Percentiles rank a stretch among this genome's conserved stretches.
phyloP scores from a whole-genome alignment of 2,888 invertebrate species.

The Perithous albicinctus region DNA sequence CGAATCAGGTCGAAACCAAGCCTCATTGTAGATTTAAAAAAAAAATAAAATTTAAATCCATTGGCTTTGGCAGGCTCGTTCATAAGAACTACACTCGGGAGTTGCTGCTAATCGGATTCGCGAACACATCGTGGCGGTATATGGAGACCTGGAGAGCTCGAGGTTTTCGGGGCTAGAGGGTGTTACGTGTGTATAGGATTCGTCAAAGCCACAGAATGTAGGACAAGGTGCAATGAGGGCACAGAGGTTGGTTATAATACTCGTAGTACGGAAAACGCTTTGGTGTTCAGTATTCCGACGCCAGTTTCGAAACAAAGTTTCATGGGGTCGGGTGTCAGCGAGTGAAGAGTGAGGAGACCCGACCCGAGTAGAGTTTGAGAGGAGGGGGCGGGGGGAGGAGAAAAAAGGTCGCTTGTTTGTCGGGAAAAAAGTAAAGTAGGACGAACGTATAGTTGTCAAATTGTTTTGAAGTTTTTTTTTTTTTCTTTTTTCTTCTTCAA shows the following conservation, averaged over 20 bases:
- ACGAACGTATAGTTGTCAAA: too few relatives aligned
- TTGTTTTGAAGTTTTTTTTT: too few relatives aligned
- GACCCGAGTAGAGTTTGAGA: not conserved
- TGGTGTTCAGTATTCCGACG: slow-evolving; percentile 47
- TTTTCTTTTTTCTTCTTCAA: too few relatives aligned
- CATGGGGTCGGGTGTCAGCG: slow-evolving; percentile 21
- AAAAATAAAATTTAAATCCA: slow-evolving; percentile 51
- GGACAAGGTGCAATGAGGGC: slow-evolving; percentile 49
- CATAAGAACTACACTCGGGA: slow-evolving; percentile 16
- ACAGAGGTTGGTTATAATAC: slow-evolving; percentile 8
- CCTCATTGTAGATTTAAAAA: too few relatives aligned
- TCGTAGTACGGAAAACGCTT: slow-evolving; percentile 12
- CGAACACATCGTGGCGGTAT: slow-evolving; percentile 30
- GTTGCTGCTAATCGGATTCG: slow-evolving; percentile 47
- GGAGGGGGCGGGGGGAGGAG: too few relatives aligned
- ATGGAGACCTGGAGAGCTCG: slow-evolving; percentile 73
- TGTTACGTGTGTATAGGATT: slow-evolving; percentile 49
- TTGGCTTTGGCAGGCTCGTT: slow-evolving; percentile 37
- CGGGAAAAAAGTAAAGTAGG: not conserved
- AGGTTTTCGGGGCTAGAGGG: slow-evolving; percentile 65
- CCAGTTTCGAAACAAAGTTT: slow-evolving; percentile 61
- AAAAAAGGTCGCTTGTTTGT: not conserved
- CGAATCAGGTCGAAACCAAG: too few relatives aligned
- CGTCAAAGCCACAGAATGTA: slow-evolving; percentile 43
- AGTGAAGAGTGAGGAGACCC: slow-evolving; percentile 2